Percentiles rank a stretch among this genome's conserved stretches.
Evolutionary conservation across 2,113 vertebrate genomes (phyloP).

Genomic region (Barbus barbus): DNA sequence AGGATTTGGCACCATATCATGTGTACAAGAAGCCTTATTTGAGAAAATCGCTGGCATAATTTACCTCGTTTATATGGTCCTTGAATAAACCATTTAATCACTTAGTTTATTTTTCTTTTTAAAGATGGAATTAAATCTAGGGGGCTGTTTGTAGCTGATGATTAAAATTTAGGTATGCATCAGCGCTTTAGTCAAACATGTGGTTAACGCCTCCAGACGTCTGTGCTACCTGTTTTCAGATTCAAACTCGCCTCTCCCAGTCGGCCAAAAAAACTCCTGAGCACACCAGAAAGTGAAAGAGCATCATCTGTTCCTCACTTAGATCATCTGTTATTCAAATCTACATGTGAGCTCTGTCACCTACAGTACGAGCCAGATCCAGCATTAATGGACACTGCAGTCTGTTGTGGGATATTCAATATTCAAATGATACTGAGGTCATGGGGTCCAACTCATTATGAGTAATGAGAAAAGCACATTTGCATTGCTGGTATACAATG

Average conservation of each 20-base stretch:
- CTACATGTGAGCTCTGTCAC: slow-evolving; percentile 44
- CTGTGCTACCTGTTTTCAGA: slow-evolving; percentile 55
- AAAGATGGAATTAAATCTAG: slow-evolving; percentile 44
- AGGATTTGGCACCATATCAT: neutral
- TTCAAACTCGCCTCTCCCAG: slow-evolving; percentile 29
- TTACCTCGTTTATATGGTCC: slow-evolving; percentile 25
- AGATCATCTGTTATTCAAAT: slow-evolving; percentile 57
- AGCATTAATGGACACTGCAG: slow-evolving; percentile 31
- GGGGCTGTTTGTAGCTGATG: slow-evolving; percentile 55
- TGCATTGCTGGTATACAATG: slow-evolving; percentile 26
- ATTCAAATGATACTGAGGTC: slow-evolving; percentile 51
- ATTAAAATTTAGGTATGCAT: slow-evolving; percentile 61
- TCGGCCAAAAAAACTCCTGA: slow-evolving; percentile 34
- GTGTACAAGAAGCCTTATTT: slow-evolving; percentile 23
- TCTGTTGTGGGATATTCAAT: slow-evolving; percentile 44
- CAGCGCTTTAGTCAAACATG: slow-evolving; percentile 56
- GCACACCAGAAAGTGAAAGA: slow-evolving; percentile 46
- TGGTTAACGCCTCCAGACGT: slow-evolving; percentile 59
- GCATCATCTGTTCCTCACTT: slow-evolving; percentile 55
- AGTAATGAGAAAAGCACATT: slow-evolving; percentile 45
- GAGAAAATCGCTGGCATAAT: slow-evolving; percentile 18
- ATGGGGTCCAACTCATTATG: slow-evolving; percentile 44
- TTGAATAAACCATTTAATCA: slow-evolving; percentile 51
- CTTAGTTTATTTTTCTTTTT: slow-evolving; percentile 17
- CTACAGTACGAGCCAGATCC: slow-evolving; percentile 42